Evolutionary conservation across 2,797 vertebrate genomes (phyloP).

Genomic region (Melanotaenia trifasciata): DNA sequence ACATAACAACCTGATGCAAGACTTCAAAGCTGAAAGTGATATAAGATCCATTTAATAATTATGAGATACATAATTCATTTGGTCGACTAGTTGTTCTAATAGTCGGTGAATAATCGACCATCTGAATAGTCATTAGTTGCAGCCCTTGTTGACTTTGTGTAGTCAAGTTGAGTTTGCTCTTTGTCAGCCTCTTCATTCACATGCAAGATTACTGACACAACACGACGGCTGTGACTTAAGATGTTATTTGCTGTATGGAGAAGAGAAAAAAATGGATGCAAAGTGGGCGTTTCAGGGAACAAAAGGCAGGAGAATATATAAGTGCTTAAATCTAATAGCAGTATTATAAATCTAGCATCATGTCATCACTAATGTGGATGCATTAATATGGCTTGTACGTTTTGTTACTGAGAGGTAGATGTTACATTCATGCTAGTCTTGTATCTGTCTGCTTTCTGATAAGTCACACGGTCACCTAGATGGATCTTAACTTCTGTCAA

Average conservation of each 20-base stretch:
- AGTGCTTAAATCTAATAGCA: conserved; percentile 38
- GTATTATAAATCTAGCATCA: conserved; percentile 4
- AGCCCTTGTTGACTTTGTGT: neutral
- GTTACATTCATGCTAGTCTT: neutral
- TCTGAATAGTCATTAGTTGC: too few species aligned
- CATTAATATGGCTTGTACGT: neutral
- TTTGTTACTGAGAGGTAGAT: neutral
- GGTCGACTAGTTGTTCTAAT: too few species aligned
- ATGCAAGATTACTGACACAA: conserved; percentile 8
- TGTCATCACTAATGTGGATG: neutral
- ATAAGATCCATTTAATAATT: too few species aligned
- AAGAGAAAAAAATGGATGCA: conserved; percentile 33
- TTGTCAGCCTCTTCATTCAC: conserved; percentile 16
- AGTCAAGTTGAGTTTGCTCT: conserved; percentile 11
- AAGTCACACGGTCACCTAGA: neutral
- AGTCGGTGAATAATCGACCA: too few species aligned
- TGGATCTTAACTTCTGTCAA: neutral
- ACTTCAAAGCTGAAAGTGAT: too few species aligned
- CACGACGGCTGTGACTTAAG: neutral
- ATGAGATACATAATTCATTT: too few species aligned
- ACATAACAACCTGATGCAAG: too few species aligned
- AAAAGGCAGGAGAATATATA: conserved; percentile 11
- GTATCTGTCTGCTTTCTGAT: neutral
- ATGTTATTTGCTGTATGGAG: conserved; percentile 3
- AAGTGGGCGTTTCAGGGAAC: conserved; percentile 38